Evolutionary conservation across 2,888 invertebrate species (phyloP), one percentile per base, ranked within the genome.

Genomic region (Adelognathus sp.): DNA sequence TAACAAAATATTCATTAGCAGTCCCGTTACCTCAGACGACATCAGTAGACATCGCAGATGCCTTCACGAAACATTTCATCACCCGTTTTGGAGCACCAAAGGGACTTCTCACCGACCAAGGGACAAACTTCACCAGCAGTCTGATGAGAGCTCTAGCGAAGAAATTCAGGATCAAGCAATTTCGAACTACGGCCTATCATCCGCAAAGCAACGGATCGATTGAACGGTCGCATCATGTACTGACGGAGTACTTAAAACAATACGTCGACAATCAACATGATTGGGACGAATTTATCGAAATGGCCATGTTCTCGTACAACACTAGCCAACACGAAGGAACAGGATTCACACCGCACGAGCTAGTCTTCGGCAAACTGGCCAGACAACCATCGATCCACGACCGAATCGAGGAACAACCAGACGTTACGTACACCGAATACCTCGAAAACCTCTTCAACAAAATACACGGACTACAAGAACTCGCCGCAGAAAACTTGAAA

Each of bases 201-300:
- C 72, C 77, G 1, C 75, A 75, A 33, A 56, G 66, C 3, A 78
- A 78, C 4, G 77, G 77, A 1, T 74, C 76, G 0, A 27, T 78
- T 3, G 75, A 78, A 16, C 29, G 79, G 11, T 81, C 76, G 0
- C 84, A 82, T 16, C 77, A 80, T 18, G 80, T 79, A 0, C 18
- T 83, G 1, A 31, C 27, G 0, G 76, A 84, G 56, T 83, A 82
- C 60, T 16, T 83, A 46, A 82, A 81, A 39, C 56, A 79, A n/a
- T 82, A 66, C 11, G 41, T 46, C 1, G 16, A n/a, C 0, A n/a
- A 64, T 4, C 21, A 74, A 0, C 50, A 67, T 6, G 52, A 80
- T 9, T 74, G 76, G 81, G 78, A 81, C 18, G 60, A 67, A 18
- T 61, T 54, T 9, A 3, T 69, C 3, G 70, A 75, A 9, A 7